A percentile compares a stretch with the other conserved stretches of the same genome.
Conservation (phyloP, 2,888 invertebrate species). For the Hypomecis punctinalis region DNA sequence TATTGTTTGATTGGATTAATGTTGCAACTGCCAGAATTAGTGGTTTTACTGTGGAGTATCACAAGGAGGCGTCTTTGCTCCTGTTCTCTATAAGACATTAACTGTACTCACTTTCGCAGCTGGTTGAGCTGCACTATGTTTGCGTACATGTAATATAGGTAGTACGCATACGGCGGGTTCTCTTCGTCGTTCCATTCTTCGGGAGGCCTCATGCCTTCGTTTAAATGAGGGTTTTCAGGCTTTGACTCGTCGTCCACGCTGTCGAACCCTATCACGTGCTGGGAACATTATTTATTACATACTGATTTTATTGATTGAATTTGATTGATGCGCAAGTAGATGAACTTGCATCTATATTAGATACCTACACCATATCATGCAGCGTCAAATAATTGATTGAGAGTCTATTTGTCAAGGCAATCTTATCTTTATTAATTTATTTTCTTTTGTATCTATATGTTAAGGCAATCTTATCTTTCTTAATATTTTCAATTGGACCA, state of each 20-base stretch:
- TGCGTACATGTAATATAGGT: constrained; percentile 99
- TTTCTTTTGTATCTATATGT: too few species aligned
- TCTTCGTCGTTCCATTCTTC: constrained; percentile 94
- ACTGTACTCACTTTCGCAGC: constrained; percentile 89
- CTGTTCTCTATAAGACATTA: background rate
- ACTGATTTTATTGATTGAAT: too few species aligned
- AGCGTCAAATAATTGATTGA: too few species aligned
- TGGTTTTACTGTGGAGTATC: background rate
- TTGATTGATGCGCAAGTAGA: too few species aligned
- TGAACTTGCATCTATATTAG: too few species aligned
- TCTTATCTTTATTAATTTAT: too few species aligned
- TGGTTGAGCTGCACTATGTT: constrained; percentile 98
- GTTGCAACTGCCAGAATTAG: background rate
- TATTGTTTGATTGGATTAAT: background rate
- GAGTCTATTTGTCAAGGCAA: too few species aligned
- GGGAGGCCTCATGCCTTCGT: constrained; percentile 92
- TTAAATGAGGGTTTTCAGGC: constrained; percentile 96
- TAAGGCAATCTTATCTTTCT: too few species aligned
- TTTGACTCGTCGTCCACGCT: constrained; percentile 99
- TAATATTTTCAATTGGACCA: too few species aligned
- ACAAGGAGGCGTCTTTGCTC: constrained; percentile 4
- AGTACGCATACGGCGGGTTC: constrained; percentile 99
- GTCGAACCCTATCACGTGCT: constrained; percentile 97
- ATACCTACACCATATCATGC: too few species aligned
- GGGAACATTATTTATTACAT: constrained; percentile 43